phyloP scores from a whole-genome alignment of 2,888 invertebrate genomes.

The Pammene aurita region DNA sequence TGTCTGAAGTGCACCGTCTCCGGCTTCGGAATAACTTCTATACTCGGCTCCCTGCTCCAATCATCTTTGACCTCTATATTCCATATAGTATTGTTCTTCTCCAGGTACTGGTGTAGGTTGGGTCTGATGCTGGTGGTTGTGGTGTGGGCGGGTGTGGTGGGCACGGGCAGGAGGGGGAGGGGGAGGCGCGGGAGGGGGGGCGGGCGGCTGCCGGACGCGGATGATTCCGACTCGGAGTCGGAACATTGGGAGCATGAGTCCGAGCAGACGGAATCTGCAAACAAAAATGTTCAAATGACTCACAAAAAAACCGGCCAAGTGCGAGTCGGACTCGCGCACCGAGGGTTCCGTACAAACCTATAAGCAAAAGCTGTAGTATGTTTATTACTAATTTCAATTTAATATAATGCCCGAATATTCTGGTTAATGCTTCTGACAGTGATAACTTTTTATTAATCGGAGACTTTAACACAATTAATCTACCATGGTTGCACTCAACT shows the following conservation, averaged over 20 bases:
- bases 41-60: slow-evolving; percentile 19
- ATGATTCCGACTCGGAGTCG: slow-evolving; percentile 58
- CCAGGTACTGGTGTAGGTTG: slow-evolving; percentile 73
- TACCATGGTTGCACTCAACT: no score
- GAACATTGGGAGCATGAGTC: slow-evolving; percentile 87
- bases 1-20: slow-evolving; percentile 59
- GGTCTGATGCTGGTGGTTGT: slow-evolving; percentile 71
- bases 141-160: slow-evolving; percentile 59
- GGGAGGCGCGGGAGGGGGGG: slow-evolving; percentile 47
- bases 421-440: no score
- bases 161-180: slow-evolving; percentile 56
- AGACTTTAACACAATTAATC: no score
- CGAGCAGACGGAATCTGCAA: slow-evolving; percentile 89
- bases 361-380: no score
- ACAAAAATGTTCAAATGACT: slow-evolving; percentile 49
- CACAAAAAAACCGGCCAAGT: no score
- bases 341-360: no score
- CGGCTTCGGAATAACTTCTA: slow-evolving; percentile 58
- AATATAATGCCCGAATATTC: no score
- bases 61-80: slow-evolving; percentile 61
- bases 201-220: slow-evolving; percentile 42
- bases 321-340: no score
- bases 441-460: no score
- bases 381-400: no score
- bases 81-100: slow-evolving; percentile 76